A percentile compares a stretch with the other conserved stretches of the same genome.
Conservation (phyloP, 2,113 vertebrate species). For the Sander vitreus region DNA sequence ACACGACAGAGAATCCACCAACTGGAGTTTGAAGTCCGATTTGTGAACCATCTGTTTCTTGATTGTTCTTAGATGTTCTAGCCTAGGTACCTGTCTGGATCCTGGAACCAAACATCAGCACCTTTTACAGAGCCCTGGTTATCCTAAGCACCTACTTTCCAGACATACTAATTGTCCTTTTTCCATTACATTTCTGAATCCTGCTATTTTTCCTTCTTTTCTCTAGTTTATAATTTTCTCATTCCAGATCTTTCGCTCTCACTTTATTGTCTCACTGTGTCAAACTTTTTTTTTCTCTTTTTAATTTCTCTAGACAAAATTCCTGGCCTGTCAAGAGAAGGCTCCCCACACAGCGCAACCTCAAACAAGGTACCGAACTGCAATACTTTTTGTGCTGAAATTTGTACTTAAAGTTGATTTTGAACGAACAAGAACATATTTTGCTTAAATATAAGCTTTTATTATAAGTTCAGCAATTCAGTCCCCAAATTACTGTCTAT, state of each 20-base stretch:
- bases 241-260: neutral
- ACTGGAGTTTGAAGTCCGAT: neutral
- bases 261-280: neutral
- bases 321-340: constrained; percentile 90
- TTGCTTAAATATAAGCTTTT: neutral
- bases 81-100: constrained; percentile 25
- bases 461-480: neutral
- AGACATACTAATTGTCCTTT: constrained; percentile 24
- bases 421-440: neutral
- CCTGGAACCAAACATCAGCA: constrained; percentile 22
- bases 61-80: constrained; percentile 36
- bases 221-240: neutral
- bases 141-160: constrained; percentile 1
- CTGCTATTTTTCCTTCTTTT: neutral
- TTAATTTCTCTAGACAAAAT: constrained; percentile 83
- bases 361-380: constrained; percentile 85
- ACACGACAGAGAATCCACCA: neutral
- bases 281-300: constrained; percentile 15
- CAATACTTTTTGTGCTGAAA: neutral
- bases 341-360: constrained; percentile 91
- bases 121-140: constrained; percentile 2
- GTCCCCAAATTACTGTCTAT: neutral
- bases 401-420: neutral
- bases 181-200: constrained; percentile 7
- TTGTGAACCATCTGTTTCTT: constrained; percentile 9